Evolutionary conservation across 2,888 invertebrate genomes (phyloP).

Genomic region (Limnephilus lunatus): DNA sequence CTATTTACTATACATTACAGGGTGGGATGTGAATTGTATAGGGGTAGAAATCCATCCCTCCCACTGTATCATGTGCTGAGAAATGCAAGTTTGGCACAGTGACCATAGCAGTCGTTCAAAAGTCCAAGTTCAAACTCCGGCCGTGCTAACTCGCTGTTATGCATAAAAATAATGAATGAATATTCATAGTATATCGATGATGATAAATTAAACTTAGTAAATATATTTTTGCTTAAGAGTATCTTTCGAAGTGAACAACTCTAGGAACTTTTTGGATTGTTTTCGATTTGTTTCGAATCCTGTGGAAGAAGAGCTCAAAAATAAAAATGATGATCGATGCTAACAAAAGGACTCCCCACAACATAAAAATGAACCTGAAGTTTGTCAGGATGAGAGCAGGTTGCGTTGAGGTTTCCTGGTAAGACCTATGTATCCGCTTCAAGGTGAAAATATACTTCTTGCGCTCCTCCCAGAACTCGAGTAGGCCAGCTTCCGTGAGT

Average conservation of each 20-base stretch:
- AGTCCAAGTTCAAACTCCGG: not conserved
- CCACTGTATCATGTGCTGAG: not conserved
- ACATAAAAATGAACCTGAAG: constrained; percentile 29
- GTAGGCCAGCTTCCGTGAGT: constrained; percentile 53
- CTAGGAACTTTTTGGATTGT: not conserved
- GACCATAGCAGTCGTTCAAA: not conserved
- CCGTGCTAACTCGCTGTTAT: not conserved
- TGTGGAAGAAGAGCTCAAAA: constrained; percentile 19
- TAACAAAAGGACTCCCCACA: constrained; percentile 31
- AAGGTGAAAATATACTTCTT: constrained; percentile 13
- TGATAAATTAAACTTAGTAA: not conserved
- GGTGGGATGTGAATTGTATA: too few relatives aligned
- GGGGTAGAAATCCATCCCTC: too few relatives aligned
- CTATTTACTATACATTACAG: too few relatives aligned
- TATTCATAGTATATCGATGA: not conserved
- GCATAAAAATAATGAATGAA: not conserved
- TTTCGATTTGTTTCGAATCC: not conserved
- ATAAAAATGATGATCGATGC: constrained; percentile 34
- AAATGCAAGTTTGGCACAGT: not conserved
- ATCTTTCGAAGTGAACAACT: not conserved
- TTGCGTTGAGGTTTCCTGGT: not conserved
- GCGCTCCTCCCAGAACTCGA: constrained; percentile 48
- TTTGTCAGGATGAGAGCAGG: constrained; percentile 23
- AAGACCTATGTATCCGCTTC: not conserved
- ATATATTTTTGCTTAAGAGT: not conserved